phyloP scores from a whole-genome alignment of 2,888 invertebrate species.

The Andrena bicolor region DNA sequence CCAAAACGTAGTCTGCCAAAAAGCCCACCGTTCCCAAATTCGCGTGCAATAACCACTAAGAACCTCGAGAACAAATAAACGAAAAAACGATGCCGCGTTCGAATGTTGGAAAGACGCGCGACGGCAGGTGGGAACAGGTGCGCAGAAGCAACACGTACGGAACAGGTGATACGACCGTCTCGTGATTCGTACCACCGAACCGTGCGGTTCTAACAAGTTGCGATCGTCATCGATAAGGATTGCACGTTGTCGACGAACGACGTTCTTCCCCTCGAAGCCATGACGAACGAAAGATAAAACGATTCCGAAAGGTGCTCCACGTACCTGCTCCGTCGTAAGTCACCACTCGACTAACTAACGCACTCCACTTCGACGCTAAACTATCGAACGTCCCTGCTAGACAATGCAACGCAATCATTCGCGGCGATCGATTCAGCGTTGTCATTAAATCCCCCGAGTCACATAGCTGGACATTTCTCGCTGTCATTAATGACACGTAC shows the following conservation, averaged over 20 bases:
- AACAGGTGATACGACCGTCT: slow-evolving; percentile 73
- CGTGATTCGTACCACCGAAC: slow-evolving; percentile 63
- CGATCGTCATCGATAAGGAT: slow-evolving; percentile 43
- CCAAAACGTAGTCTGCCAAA: too few species aligned
- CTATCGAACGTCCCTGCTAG: neutral
- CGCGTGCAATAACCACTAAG: too few species aligned
- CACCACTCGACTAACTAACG: too few species aligned
- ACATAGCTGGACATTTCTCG: neutral
- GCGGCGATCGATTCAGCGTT: neutral
- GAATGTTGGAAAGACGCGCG: slow-evolving; percentile 47
- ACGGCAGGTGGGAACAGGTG: slow-evolving; percentile 46
- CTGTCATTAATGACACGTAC: slow-evolving; percentile 7
- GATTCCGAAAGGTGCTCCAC: slow-evolving; percentile 46
- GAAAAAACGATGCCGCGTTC: neutral
- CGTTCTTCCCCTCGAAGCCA: slow-evolving; percentile 23
- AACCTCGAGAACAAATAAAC: too few species aligned
- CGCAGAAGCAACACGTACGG: slow-evolving; percentile 58
- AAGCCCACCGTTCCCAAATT: too few species aligned
- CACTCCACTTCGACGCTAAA: neutral
- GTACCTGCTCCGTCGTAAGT: slow-evolving; percentile 51
- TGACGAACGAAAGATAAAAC: slow-evolving; percentile 59
- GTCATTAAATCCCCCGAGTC: neutral
- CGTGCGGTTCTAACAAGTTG: slow-evolving; percentile 48
- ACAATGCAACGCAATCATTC: neutral
- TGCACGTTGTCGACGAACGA: slow-evolving; percentile 24